Evolutionary conservation across 2,113 vertebrate genomes (phyloP).

Genomic region (Condylura cristata): DNA sequence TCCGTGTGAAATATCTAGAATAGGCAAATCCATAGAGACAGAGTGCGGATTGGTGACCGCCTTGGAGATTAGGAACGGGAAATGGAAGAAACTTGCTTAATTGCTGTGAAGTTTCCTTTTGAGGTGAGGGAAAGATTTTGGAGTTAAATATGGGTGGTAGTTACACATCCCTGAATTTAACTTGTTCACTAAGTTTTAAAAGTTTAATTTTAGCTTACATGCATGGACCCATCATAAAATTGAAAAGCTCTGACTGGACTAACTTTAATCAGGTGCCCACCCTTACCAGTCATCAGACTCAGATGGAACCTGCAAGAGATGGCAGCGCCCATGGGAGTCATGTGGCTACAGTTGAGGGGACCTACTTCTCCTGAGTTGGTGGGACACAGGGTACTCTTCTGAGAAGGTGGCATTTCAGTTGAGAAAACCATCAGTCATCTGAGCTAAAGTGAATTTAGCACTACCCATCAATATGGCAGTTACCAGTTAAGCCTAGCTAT

Average conservation of each 20-base stretch:
- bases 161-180: not conserved
- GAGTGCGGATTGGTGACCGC: not conserved
- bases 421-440: not conserved
- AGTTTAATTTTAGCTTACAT: constrained; percentile 2
- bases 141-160: not conserved
- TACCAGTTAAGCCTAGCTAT: not conserved
- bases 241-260: constrained; percentile 6
- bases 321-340: not conserved
- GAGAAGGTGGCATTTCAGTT: constrained; percentile 1
- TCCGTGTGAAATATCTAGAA: not conserved
- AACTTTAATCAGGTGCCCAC: not conserved
- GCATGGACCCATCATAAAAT: not conserved
- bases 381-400: not conserved
- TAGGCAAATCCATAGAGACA: not conserved
- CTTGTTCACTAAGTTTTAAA: not conserved
- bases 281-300: not conserved
- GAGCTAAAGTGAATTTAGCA: constrained; percentile 4
- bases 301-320: not conserved
- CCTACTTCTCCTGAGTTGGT: not conserved
- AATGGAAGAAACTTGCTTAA: not conserved
- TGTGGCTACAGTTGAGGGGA: not conserved
- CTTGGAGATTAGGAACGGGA: not conserved
- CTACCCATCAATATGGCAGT: not conserved
- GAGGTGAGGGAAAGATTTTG: not conserved
- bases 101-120: not conserved